Conservation (phyloP, 2,113 vertebrate genomes). For the Gila orcuttii region DNA sequence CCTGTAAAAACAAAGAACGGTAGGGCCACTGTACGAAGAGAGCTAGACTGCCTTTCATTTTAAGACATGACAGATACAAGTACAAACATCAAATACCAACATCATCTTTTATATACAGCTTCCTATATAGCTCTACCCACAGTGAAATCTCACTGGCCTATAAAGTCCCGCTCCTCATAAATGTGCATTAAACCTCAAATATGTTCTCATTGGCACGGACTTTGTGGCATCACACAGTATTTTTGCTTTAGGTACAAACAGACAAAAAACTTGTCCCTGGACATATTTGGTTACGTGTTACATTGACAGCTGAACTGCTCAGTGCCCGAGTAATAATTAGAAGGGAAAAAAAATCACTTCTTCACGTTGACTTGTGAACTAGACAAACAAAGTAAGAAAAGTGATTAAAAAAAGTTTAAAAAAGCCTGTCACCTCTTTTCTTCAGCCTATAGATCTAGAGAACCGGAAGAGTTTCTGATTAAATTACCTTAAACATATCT, state of each 20-base stretch:
- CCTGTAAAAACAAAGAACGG: neutral
- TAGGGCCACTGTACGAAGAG: neutral
- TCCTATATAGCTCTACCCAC: neutral
- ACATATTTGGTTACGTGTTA: neutral
- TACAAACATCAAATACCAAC: neutral
- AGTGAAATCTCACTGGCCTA: neutral
- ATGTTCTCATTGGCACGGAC: neutral
- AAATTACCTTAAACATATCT: too few relatives aligned
- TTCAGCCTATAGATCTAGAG: too few relatives aligned
- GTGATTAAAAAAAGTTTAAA: neutral
- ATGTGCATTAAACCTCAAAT: neutral
- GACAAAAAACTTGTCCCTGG: neutral
- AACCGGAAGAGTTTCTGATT: too few relatives aligned
- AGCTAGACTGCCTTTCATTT: neutral
- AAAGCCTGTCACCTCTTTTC: too few relatives aligned
- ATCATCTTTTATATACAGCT: neutral
- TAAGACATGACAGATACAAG: neutral
- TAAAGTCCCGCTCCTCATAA: neutral
- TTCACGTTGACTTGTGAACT: neutral
- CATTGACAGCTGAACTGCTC: neutral
- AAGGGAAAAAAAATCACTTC: neutral
- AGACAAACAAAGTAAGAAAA: neutral
- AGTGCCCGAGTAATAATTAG: neutral
- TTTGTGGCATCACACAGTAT: neutral
- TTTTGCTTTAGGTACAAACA: neutral